Evolutionary conservation across 2,888 invertebrate species (phyloP).

Genomic region (Schizaphis graminum): DNA sequence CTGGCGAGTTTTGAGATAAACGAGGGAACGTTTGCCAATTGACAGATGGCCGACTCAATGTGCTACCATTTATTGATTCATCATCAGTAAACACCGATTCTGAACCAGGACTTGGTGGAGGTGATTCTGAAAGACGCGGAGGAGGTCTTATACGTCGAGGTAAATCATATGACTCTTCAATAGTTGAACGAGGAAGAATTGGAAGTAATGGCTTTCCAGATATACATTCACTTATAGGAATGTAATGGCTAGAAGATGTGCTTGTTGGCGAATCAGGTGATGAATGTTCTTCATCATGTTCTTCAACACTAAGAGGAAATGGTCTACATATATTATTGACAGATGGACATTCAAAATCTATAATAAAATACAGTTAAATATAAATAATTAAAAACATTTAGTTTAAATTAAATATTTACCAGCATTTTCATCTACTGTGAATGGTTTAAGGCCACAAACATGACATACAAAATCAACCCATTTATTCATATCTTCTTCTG

Average conservation of each 20-base stretch:
- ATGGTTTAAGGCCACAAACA: conserved; percentile 88
- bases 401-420: conserved; percentile 69
- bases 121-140: conserved; percentile 69
- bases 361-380: conserved; percentile 30
- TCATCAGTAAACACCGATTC: conserved; percentile 81
- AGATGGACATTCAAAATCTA: conserved; percentile 63
- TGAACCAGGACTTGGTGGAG: conserved; percentile 76
- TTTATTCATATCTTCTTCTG: conserved; percentile 91
- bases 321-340: conserved; percentile 47
- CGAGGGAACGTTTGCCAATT: conserved; percentile 74
- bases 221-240: conserved; percentile 92
- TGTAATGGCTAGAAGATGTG: conserved; percentile 84
- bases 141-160: conserved; percentile 70
- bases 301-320: conserved; percentile 61
- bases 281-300: conserved; percentile 72
- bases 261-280: conserved; percentile 78
- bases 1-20: conserved; percentile 75
- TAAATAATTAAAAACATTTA: conserved; percentile 18
- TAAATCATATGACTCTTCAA: conserved; percentile 70
- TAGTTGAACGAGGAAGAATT: conserved; percentile 55
- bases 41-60: conserved; percentile 70
- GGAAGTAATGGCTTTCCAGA: conserved; percentile 76
- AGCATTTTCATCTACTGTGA: conserved; percentile 74
- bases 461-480: conserved; percentile 96
- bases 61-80: conserved; percentile 72